These are phyloP conservation scores for Ictidomys tridecemlineatus DNA, from an alignment of 2,113 vertebrate species.

Conservation along the genomic window DNA sequence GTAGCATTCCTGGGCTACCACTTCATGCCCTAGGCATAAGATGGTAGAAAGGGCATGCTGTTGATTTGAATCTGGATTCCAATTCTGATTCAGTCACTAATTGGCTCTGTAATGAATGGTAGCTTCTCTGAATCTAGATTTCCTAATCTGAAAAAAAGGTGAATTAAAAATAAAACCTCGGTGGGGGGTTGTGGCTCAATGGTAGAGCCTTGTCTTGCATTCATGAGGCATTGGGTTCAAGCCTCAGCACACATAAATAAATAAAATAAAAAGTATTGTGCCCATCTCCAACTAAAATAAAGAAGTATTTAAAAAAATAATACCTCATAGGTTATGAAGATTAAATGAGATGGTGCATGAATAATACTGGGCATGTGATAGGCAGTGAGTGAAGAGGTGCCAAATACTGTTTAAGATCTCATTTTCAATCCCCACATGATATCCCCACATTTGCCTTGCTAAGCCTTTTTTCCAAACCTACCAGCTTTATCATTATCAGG, in stretches of 20 bases:
- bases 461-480: not conserved
- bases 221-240: too few relatives aligned
- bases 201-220: too few relatives aligned
- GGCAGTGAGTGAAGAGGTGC: not conserved
- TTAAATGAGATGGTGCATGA: conserved; percentile 33
- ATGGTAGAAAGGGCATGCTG: not conserved
- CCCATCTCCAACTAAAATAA: too few relatives aligned
- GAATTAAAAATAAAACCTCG: not conserved
- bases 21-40: not conserved
- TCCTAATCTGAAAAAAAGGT: conserved; percentile 5
- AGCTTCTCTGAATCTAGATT: conserved; percentile 21
- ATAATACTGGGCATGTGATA: not conserved
- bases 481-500: not conserved
- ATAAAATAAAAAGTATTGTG: too few relatives aligned
- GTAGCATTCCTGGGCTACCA: not conserved
- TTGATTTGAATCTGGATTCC: not conserved
- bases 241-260: too few relatives aligned
- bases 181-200: too few relatives aligned
- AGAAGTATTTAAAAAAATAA: too few relatives aligned
- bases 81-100: conserved; percentile 1
- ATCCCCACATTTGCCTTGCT: not conserved
- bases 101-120: not conserved
- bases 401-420: not conserved
- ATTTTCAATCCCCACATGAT: not conserved
- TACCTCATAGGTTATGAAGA: not conserved